Base-by-base conservation (phyloP, 2,113 vertebrate species). In the Tyto alba region DNA sequence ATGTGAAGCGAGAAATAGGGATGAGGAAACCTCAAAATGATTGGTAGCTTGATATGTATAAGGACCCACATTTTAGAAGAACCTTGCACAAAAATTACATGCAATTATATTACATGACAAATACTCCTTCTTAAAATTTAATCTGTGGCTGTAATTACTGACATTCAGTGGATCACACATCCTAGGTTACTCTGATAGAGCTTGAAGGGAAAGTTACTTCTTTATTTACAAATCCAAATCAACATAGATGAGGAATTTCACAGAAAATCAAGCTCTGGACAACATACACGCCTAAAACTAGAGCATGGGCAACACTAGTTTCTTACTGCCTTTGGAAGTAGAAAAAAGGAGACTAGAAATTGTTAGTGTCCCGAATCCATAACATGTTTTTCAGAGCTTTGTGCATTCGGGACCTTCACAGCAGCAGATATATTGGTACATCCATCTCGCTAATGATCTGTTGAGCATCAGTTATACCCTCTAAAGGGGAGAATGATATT, bases 381-480 rank as follows among this genome's bases (percentile, higher is more conserved):
- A 96, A 80, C 36, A 6, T 67, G 81, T 89, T 92, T 94, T 95
- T 93, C 84, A 92, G 90, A 84, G 93, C 83, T 87, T 1, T 91
- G 90, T 91, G 81, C 95, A 69, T 88, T 60, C 92, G 93, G 90
- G 93, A 96, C 95, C 89, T 95, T 95, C 94, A 93, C 62, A 92
- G 92, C 89, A 94, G 92, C 92, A 95, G 93, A 96, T 95, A 94
- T 88, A 96, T 95, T 85, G 87, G 84, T 96, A 82, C 89, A 96
- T 96, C 89, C 90, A 93, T 96, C 95, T 96, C 66, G 0, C 81
- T 97, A 95, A 96, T 94, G 96, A 95, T 95, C 83, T 96, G 95
- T 85, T 86, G 92, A 91, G 87, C 86, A 94, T 97, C 95, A 94
- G 74, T 93, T 91, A 71, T 90, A 91, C 38, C 78, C 89, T 97